Conservation (phyloP, 2,888 invertebrate genomes). For the Eupsilia transversa region DNA sequence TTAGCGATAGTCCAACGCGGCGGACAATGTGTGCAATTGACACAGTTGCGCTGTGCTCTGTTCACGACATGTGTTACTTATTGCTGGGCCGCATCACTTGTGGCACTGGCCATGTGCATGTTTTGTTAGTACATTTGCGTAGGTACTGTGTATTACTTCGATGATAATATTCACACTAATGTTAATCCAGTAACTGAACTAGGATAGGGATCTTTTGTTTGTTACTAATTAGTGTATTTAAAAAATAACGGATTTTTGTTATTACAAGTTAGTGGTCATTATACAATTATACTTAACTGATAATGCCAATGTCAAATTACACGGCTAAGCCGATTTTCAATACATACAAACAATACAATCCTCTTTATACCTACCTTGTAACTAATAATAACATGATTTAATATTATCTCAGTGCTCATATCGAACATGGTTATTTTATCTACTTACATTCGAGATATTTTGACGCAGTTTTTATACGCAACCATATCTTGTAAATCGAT, state of each 20-base stretch:
- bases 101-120: constrained; percentile 9
- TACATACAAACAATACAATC: constrained; percentile 38
- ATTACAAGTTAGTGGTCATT: constrained; percentile 7
- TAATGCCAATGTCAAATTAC: constrained; percentile 39
- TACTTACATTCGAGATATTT: constrained; percentile 60
- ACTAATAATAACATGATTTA: constrained; percentile 52
- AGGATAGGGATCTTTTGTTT: too few relatives aligned
- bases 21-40: constrained; percentile 54
- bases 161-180: neutral
- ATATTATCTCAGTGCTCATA: constrained; percentile 54
- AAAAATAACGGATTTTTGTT: too few relatives aligned
- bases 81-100: constrained; percentile 42
- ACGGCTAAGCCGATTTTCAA: constrained; percentile 37
- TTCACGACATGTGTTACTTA: constrained; percentile 57
- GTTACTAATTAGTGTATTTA: too few relatives aligned
- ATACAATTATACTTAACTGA: constrained; percentile 17
- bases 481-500: constrained; percentile 64
- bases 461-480: constrained; percentile 62
- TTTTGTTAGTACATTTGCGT: neutral
- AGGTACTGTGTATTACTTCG: neutral
- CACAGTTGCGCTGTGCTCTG: constrained; percentile 52
- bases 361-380: constrained; percentile 25
- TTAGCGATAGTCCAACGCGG: constrained; percentile 45
- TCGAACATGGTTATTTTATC: constrained; percentile 55
- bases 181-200: neutral